Base-by-base conservation (phyloP, 2,797 vertebrate species). In the Macrochelys suwanniensis region DNA sequence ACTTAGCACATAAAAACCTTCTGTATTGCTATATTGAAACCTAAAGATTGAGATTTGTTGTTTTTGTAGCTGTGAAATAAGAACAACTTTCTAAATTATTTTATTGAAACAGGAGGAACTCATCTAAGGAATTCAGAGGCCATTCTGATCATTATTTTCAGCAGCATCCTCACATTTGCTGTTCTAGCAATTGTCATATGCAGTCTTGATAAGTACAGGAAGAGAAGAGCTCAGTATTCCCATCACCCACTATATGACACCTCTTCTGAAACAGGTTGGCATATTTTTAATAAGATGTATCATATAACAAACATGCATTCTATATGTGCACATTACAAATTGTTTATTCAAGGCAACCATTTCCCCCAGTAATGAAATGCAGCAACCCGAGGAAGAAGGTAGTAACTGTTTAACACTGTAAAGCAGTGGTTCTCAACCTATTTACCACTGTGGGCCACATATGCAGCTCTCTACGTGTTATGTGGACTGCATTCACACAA, bases 161-260 rank as follows among this genome's bases (percentile, higher is more conserved):
- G 98, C 68, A 87, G 94, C 87, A 68, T 98, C 45, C 97, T 98
- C 42, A 97, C 97, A 59, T 77, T 98, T 82, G 97, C 98, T 86
- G 95, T 92, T 74, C 78, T 98, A 82, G 95, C 89, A 2, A 37
- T 98, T 87, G 65, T 98, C 53, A 68, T 92, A 17, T 96, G 98
- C 45, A 92, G 95, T 95, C 93, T 98, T 45, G 95, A 95, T 59
- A 98, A 94, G 96, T 98, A 94, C 93, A 98, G 98, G 95, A 97
- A 95, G 11, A 98, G 92, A 95, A 94, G 96, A 51, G 78, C 95
- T 54, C 98, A 99, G 83, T 99, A 98, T 95, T 95, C 97, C 84
- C 98, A 99, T 90, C 98, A 97, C n/a, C 98, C 97, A 94, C 98
- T 99, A 5, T 84, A 97, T 96, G 97, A 97, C 96, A 94, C 51